These are phyloP conservation scores for Caenorhabditis afra DNA, from an alignment of 2,888 invertebrate genomes.

Conservation along the genomic window DNA sequence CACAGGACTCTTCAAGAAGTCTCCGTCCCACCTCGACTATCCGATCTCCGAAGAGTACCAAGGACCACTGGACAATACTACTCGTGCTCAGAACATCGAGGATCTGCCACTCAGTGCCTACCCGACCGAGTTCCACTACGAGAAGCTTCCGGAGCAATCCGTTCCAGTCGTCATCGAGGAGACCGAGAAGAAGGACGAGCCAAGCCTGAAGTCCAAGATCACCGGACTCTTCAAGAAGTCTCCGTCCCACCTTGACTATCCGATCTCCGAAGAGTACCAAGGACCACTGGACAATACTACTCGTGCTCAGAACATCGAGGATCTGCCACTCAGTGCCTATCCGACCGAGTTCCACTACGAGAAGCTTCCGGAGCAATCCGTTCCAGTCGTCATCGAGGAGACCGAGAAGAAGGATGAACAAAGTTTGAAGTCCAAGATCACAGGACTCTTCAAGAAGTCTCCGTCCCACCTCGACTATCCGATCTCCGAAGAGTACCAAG, in stretches of 20 bases:
- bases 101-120: constrained; percentile 55
- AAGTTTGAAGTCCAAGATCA: constrained; percentile 53
- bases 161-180: constrained; percentile 31
- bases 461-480: constrained; percentile 66
- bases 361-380: constrained; percentile 30
- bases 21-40: constrained; percentile 61
- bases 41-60: constrained; percentile 34
- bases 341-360: constrained; percentile 31
- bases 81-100: constrained; percentile 34
- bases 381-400: constrained; percentile 34
- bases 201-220: constrained; percentile 35
- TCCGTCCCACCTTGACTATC: constrained; percentile 63
- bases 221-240: constrained; percentile 59
- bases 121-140: constrained; percentile 20
- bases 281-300: constrained; percentile 62
- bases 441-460: constrained; percentile 65
- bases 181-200: constrained; percentile 38
- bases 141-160: constrained; percentile 26
- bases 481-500: constrained; percentile 46
- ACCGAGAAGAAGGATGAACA: constrained; percentile 50
- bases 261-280: constrained; percentile 50
- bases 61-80: constrained; percentile 14
- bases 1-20: constrained; percentile 54
- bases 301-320: constrained; percentile 56
- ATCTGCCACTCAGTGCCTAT: constrained; percentile 35